phyloP scores from a whole-genome alignment of 1,140 invertebrate genomes.

The Cydia splendana region DNA sequence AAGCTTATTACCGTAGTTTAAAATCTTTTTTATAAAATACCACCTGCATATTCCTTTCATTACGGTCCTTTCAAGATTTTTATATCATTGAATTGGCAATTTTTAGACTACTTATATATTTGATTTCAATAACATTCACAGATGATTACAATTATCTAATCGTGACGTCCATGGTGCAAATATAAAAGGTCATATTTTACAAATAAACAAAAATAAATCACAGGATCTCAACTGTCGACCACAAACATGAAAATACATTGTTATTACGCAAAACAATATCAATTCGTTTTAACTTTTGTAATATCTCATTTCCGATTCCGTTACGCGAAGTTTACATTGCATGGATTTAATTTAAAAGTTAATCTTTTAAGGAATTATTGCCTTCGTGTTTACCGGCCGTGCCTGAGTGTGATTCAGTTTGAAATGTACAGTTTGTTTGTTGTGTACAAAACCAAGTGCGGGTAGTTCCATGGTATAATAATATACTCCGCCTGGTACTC shows the following conservation, averaged over 20 bases:
- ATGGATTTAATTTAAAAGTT: constrained; percentile 26
- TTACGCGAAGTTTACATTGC: constrained; percentile 17
- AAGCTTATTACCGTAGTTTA: no score
- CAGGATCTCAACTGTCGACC: constrained; percentile 14
- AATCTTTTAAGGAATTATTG: constrained; percentile 24
- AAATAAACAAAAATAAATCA: constrained; percentile 24
- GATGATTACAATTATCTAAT: no score
- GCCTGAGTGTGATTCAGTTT: neutral
- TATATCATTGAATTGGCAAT: no score
- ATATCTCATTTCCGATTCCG: constrained; percentile 27
- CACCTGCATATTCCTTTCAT: no score
- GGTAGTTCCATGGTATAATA: no score
- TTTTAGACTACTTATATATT: no score
- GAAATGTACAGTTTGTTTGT: neutral
- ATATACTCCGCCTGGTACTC: no score
- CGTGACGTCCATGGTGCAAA: no score
- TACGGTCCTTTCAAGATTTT: no score
- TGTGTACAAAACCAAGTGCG: no score
- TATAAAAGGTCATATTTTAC: neutral
- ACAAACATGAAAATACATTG: constrained; percentile 26
- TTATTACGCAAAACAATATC: constrained; percentile 30
- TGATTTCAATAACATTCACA: no score
- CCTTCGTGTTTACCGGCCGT: neutral
- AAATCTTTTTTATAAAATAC: no score
- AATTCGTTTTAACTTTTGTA: constrained; percentile 30